Base-by-base conservation (phyloP, 2,888 invertebrate genomes). In the Eutolmus rufibarbis region DNA sequence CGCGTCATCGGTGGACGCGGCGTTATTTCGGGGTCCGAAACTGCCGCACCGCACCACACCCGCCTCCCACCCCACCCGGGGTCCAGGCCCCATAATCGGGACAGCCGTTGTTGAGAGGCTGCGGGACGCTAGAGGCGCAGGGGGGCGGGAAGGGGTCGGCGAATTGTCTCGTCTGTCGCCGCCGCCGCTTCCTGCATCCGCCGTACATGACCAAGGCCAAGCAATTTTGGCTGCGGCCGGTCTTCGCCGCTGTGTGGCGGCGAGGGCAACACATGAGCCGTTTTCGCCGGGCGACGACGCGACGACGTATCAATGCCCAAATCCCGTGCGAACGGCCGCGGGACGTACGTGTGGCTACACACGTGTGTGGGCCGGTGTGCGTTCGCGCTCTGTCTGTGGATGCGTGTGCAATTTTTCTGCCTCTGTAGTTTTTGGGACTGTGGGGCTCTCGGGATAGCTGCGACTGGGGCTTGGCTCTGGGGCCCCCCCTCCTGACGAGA, bases 131-230 rank as follows among this genome's bases (percentile, higher is more conserved):
- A 31, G 31, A 4, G 2, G 31, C 31, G 31, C 31, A 2, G 31
- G 31, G 31, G 16, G 43, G 66, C 82, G 76, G 57, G 66, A 51
- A 81, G 37, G 31, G 57, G 12, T 28, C 37, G 37, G 16, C 82
- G 51, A 66, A 56, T 56, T 56, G 56, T 46, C 43, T 46, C 43
- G 87, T 74, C 88, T 74, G 86, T 81, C 86, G 56, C 76, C 40
- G 46, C 40, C 40, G 46, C 56, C 37, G 81, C 86, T 56, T 88
- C 85, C 85, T 81, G 87, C 85, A 88, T 66, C 43, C 82, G 78
- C n/a, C 31, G 74, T 19, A 89, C 90, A 89, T 90, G 90, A 90
- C 90, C 90, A 90, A 90, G 90, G 90, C 90, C 90, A 90, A 90
- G 88, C 89, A 89, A 90, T 90, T 90, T 90, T 89, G 90, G 90